Base-by-base conservation (phyloP, 1,140 invertebrate species). In the Temnothorax nylanderi region DNA sequence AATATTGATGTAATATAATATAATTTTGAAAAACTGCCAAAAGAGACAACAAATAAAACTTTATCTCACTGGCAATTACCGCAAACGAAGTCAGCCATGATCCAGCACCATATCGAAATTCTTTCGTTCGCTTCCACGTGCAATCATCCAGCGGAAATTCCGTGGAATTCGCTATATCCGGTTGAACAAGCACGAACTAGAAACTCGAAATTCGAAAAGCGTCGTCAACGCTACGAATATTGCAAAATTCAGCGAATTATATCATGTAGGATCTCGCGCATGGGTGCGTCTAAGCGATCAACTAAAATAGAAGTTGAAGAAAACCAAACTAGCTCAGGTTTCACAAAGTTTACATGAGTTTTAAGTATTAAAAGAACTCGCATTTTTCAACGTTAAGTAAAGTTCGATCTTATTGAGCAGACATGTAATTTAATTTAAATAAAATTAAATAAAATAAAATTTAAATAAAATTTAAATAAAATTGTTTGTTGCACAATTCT, bases 131-230 rank as follows among this genome's bases (percentile, higher is more conserved):
- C 69, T 84, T 84, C 80, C 41, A 18, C 80, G 80, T 75, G 80
- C 80, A 84, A 84, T 84, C 80, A 84, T 84, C 80, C 69, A 56
- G 2, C 80, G 69, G 80, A 84, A 84, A 84, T 84, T 62, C 21
- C 80, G 80, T 69, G 80, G 54, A 84, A 84, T 84, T 84, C 56
- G 56, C 80, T 60, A 74, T 32, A 74, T 84, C 54, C 69, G 54
- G 56, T 75, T 60, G 69, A 60, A 49, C 69, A 60, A 74, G 54
- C 69, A 74, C 54, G 69, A 32, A 84, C 41, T 56, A 62, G 80
- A 84, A 71, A 60, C 69, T 74, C 54, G 21, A 84, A 74, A 84
- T 75, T 84, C 69, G 62, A 84, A 26, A 84, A 84, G 54, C 56
- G 49, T 72, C 80, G 41, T 34, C 80, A 47, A 60, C 74, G 11